A percentile compares a stretch with the other conserved stretches of the same genome.
Conservation (phyloP, 2,888 invertebrate genomes). For the Scelioninae gen. 2 region DNA sequence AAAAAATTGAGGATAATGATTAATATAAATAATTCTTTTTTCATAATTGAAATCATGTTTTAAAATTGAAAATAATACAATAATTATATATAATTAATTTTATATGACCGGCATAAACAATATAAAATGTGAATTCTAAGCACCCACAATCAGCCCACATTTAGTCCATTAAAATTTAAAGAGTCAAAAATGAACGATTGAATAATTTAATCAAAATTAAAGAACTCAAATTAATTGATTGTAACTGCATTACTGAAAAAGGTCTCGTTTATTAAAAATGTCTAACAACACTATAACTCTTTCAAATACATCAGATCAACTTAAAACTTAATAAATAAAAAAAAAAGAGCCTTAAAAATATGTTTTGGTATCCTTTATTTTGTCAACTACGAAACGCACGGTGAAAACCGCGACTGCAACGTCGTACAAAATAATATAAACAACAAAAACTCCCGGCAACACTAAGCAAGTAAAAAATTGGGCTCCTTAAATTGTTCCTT, state of each 20-base stretch:
- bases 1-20: too few relatives aligned
- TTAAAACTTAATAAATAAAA: not conserved
- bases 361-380: conserved; percentile 44
- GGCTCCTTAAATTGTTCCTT: not conserved
- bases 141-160: too few relatives aligned
- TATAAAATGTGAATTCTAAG: too few relatives aligned
- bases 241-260: not conserved
- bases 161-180: not conserved
- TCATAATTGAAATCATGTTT: too few relatives aligned
- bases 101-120: too few relatives aligned
- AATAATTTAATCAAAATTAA: not conserved
- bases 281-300: conserved; percentile 11
- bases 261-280: conserved; percentile 21
- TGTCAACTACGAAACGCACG: conserved; percentile 35
- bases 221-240: too few relatives aligned
- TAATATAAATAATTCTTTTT: too few relatives aligned
- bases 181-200: too few relatives aligned
- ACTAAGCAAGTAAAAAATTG: conserved; percentile 26
- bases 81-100: too few relatives aligned
- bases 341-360: conserved; percentile 18
- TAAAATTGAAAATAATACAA: too few relatives aligned
- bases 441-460: conserved; percentile 8
- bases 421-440: conserved; percentile 19
- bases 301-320: not conserved
- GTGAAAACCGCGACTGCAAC: conserved; percentile 17